These are phyloP conservation scores for Rissa tridactyla DNA, from an alignment of 2,113 vertebrate species.

Conservation along the genomic window DNA sequence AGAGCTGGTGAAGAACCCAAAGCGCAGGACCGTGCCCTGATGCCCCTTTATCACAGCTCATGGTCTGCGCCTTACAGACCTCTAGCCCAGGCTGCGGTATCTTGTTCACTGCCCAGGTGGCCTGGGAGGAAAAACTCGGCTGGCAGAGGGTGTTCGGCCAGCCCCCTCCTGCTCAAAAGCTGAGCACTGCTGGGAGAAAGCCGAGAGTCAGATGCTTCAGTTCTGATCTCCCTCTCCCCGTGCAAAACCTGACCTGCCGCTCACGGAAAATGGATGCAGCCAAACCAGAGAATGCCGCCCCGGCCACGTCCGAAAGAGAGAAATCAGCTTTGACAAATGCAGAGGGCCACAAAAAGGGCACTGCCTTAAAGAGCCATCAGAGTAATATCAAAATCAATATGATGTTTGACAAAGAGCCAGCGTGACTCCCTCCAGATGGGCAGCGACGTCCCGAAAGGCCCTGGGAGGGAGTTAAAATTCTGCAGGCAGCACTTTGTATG, in stretches of 20 bases:
- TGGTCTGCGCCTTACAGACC: neutral
- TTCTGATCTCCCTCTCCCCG: neutral
- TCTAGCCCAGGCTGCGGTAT: neutral
- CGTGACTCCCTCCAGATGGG: neutral
- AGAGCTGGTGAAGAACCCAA: neutral
- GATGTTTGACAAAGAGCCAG: slow-evolving; percentile 36
- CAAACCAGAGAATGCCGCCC: neutral
- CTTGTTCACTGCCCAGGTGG: neutral
- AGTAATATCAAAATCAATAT: slow-evolving; percentile 46
- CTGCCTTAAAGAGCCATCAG: slow-evolving; percentile 3
- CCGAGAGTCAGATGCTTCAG: neutral
- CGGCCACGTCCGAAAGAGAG: neutral
- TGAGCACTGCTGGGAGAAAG: neutral
- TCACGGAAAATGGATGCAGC: neutral
- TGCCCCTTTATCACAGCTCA: neutral
- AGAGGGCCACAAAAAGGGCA: neutral
- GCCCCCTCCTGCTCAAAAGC: neutral
- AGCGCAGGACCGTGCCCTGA: rapidly evolving
- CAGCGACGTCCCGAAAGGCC: neutral
- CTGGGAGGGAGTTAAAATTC: neutral
- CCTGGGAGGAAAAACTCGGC: neutral
- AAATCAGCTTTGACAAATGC: neutral
- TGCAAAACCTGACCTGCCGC: neutral
- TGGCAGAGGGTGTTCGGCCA: neutral
- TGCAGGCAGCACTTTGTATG: neutral